Conservation (phyloP, 2,797 vertebrate species). For the Anableps anableps region DNA sequence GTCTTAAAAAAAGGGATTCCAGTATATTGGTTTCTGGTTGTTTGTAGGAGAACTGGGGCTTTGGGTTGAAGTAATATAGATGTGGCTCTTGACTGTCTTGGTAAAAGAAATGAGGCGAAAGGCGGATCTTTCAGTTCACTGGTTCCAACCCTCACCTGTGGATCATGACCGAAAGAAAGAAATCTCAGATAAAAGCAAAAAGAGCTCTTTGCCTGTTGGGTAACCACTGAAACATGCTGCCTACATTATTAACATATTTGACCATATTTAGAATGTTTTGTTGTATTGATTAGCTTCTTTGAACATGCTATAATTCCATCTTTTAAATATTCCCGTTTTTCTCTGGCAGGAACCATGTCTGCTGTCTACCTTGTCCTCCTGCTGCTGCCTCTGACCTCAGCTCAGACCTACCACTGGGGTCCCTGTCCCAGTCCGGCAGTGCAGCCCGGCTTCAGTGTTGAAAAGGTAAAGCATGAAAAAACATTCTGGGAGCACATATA, state of each 20-base stretch:
- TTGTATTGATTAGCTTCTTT: not conserved
- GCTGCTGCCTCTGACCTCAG: conserved; percentile 62
- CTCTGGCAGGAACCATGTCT: conserved; percentile 51
- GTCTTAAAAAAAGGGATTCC: too few species aligned
- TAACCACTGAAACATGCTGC: not conserved
- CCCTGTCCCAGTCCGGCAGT: conserved; percentile 74
- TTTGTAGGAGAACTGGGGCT: too few species aligned
- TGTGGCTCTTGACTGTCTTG: too few species aligned
- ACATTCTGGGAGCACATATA: not conserved
- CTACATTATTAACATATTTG: not conserved
- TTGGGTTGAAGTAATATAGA: too few species aligned
- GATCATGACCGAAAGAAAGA: too few species aligned
- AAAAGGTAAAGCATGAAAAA: conserved; percentile 74
- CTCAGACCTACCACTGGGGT: conserved; percentile 81
- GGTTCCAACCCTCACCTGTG: too few species aligned
- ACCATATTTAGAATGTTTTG: not conserved
- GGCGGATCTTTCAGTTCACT: not conserved
- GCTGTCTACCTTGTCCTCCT: conserved; percentile 31
- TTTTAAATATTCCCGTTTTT: not conserved
- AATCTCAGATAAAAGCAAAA: too few species aligned
- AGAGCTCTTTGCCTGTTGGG: too few species aligned
- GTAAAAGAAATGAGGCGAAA: too few species aligned
- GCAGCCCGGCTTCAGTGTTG: conserved; percentile 80
- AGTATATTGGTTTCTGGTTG: too few species aligned
- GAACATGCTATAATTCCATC: not conserved